These are phyloP conservation scores for Palythoa heliodiscus DNA, from an alignment of 92 coral and sea anemone species.

Conservation along the genomic window DNA sequence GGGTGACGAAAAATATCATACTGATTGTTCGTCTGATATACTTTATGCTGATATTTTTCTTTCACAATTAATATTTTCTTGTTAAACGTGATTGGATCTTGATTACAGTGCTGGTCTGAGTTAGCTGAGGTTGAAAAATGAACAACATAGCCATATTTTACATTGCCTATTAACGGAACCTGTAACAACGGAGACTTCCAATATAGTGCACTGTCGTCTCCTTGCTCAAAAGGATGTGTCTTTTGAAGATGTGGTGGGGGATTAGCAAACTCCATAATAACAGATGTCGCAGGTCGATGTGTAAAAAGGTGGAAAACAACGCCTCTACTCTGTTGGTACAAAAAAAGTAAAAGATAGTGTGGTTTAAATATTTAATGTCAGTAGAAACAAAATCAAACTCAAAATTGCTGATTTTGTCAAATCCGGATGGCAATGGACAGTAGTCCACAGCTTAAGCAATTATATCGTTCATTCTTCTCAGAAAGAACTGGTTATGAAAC, in stretches of 20 bases:
- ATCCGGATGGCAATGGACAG: too few species aligned
- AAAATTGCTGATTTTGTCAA: too few species aligned
- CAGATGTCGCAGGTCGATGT: not conserved
- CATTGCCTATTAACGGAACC: slow-evolving; percentile 1
- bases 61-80: not conserved
- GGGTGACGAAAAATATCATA: slow-evolving; percentile 65
- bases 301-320: slow-evolving; percentile 20
- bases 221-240: slow-evolving; percentile 21
- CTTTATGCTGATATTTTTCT: not conserved
- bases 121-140: slow-evolving; percentile 19
- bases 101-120: not conserved
- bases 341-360: not conserved
- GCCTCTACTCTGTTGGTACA: slow-evolving; percentile 1
- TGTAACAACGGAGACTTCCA: slow-evolving; percentile 51
- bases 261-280: not conserved
- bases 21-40: slow-evolving; percentile 42
- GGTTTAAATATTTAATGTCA: not conserved
- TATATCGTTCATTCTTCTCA: too few species aligned
- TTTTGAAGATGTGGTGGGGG: not conserved
- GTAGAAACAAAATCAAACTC: not conserved
- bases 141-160: slow-evolving; percentile 56
- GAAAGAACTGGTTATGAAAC: too few species aligned
- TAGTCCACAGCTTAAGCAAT: too few species aligned
- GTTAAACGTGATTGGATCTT: not conserved
- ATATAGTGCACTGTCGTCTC: slow-evolving; percentile 4